Evolutionary conservation across 1,140 invertebrate genomes (phyloP), one percentile per base, ranked within the genome.

Genomic region (Goniozus legneri): DNA sequence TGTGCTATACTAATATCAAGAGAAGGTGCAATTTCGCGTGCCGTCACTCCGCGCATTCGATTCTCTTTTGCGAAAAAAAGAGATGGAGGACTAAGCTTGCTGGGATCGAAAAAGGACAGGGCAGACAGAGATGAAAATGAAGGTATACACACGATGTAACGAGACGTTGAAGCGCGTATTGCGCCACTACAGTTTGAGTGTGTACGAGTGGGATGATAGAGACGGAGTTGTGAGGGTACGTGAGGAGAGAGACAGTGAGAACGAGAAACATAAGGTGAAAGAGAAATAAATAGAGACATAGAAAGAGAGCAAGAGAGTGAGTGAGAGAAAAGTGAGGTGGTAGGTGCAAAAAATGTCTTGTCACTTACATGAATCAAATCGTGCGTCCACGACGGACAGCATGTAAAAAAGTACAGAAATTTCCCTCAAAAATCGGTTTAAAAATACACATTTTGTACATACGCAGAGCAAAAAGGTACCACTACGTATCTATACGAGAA

Each of bases 351-450:
- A 70, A 77, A 55, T 73, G 62, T 56, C 60, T 68, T 71, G 59
- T 64, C 64, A 75, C 74, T 76, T 76, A 75, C 74, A 74, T 73
- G 67, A 60, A 64, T 69, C 63, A 73, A 73, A 65, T 60, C 60
- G 70, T 69, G 55, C 38, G 70, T 70, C 69, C 73, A 58, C 61
- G 67, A 54, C 59, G 65, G 71, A 75, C 71, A 72, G 73, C 72
- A 73, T 75, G 73, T 60, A 74, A 75, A 72, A 73, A 67, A 72
- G 61, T 60, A 66, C 56, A 67, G 49, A 73, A n/a, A 60, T 68
- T 73, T 64, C 61, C 65, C 71, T 72, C 71, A 75, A 75, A 74
- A 68, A 66, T 58, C 52, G 59, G 41, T 32, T 16, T 13, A 38
- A 49, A 49, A 49, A 49, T 18, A 31, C 10, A 6, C 31, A 8